Conservation (phyloP, 2,888 invertebrate species). For the Ditylenchus weischeri region DNA sequence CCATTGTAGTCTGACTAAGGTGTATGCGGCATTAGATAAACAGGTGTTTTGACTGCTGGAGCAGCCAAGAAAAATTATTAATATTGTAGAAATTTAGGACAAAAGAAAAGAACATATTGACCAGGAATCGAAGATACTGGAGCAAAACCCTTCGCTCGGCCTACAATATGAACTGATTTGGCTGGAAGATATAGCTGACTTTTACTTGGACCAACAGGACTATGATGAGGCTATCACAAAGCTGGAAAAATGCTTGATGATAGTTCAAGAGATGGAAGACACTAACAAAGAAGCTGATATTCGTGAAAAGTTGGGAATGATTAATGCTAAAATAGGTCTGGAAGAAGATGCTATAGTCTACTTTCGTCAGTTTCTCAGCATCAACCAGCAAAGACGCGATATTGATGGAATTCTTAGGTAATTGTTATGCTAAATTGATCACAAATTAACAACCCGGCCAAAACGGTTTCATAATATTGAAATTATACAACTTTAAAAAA, state of each 20-base stretch:
- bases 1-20: neutral
- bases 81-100: slow-evolving; percentile 13
- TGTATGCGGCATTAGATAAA: too few species aligned
- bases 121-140: neutral
- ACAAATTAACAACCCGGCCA: too few species aligned
- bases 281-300: slow-evolving; percentile 24
- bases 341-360: slow-evolving; percentile 26
- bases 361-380: slow-evolving; percentile 21
- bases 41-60: too few species aligned
- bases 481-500: too few species aligned
- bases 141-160: neutral
- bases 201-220: slow-evolving; percentile 18
- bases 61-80: slow-evolving; percentile 10
- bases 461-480: too few species aligned
- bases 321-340: slow-evolving; percentile 20
- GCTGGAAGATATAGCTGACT: slow-evolving; percentile 21
- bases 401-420: too few species aligned
- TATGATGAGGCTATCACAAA: slow-evolving; percentile 19
- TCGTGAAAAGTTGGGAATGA: slow-evolving; percentile 23
- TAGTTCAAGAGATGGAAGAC: slow-evolving; percentile 28
- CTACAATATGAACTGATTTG: slow-evolving; percentile 19
- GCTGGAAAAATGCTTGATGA: slow-evolving; percentile 25
- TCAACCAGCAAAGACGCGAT: slow-evolving; percentile 20
- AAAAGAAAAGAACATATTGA: slow-evolving; percentile 13
- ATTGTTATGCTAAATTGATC: too few species aligned